Evolutionary conservation across 1,140 invertebrate species (phyloP).

Genomic region (Charaxes varanes): DNA sequence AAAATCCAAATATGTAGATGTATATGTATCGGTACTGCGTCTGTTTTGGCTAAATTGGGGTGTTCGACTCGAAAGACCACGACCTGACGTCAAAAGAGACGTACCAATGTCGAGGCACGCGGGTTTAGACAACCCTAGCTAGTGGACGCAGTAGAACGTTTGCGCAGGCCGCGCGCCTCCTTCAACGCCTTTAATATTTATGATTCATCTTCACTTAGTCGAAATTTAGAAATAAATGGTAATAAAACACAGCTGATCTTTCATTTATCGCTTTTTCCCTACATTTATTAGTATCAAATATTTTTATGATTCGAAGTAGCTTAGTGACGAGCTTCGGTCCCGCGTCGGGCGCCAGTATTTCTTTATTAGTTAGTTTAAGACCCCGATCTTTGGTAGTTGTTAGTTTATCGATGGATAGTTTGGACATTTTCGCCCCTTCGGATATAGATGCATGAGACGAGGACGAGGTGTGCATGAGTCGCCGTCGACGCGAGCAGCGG

Average conservation of each 20-base stretch:
- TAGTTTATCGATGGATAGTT: constrained; percentile 31
- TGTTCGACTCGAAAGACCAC: constrained; percentile 1
- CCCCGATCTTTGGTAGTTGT: constrained; percentile 33
- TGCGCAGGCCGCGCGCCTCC: constrained; percentile 58
- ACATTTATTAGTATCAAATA: constrained; percentile 33
- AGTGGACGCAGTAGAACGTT: constrained; percentile 42
- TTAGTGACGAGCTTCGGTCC: constrained; percentile 40
- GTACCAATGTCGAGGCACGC: not conserved
- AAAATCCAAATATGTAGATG: constrained; percentile 28
- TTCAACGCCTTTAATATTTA: constrained; percentile 46
- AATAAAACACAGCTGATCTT: constrained; percentile 68
- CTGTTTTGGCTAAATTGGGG: constrained; percentile 22
- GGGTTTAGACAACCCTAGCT: constrained; percentile 34
- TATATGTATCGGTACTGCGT: constrained; percentile 25
- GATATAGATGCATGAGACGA: constrained; percentile 53
- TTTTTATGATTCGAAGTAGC: constrained; percentile 40
- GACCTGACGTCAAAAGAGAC: constrained; percentile 5
- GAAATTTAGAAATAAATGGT: constrained; percentile 68
- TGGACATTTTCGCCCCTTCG: constrained; percentile 25
- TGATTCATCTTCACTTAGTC: constrained; percentile 69
- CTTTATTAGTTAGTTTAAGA: constrained; percentile 35
- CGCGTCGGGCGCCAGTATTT: constrained; percentile 47
- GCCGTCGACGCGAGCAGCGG: constrained; percentile 21
- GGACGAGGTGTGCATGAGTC: constrained; percentile 47
- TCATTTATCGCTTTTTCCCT: constrained; percentile 68